Percentiles rank a stretch among this genome's conserved stretches.
phyloP scores from a whole-genome alignment of 1,140 invertebrate species.

The Papilio polytes region DNA sequence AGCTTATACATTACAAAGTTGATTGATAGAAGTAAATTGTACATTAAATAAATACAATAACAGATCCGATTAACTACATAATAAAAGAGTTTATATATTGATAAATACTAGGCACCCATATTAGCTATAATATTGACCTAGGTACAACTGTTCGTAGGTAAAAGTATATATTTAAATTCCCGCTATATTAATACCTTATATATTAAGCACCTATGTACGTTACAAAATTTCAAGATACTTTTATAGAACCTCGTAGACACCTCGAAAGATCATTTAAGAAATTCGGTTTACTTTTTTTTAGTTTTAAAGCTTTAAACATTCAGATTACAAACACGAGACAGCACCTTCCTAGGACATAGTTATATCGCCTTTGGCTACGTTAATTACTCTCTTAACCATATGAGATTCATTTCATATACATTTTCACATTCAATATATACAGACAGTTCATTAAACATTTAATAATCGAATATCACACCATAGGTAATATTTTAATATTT shows the following conservation, averaged over 20 bases:
- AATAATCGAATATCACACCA: conserved; percentile 34
- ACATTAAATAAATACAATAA: background rate
- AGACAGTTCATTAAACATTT: conserved; percentile 40
- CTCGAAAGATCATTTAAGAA: conserved; percentile 45
- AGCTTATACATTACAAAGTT: background rate
- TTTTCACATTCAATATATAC: conserved; percentile 66
- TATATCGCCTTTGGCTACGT: conserved; percentile 77
- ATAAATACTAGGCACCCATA: conserved; percentile 20
- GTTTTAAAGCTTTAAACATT: conserved; percentile 74
- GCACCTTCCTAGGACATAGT: conserved; percentile 74
- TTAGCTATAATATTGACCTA: conserved; percentile 18
- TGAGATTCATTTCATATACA: conserved; percentile 56
- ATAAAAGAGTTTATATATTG: conserved; percentile 17
- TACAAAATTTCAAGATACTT: conserved; percentile 1
- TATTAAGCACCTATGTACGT: conserved; percentile 30
- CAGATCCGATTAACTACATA: background rate
- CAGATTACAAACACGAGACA: conserved; percentile 64
- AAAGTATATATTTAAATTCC: conserved; percentile 24
- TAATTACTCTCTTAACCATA: conserved; percentile 47
- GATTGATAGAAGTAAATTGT: background rate
- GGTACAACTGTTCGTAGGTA: conserved; percentile 18
- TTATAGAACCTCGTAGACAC: conserved; percentile 22
- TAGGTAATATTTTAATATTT: conserved; percentile 34
- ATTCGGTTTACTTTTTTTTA: conserved; percentile 68
- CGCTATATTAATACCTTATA: conserved; percentile 16